These are phyloP conservation scores for Alces alces DNA, from an alignment of 2,113 vertebrate species.

Conservation along the genomic window DNA sequence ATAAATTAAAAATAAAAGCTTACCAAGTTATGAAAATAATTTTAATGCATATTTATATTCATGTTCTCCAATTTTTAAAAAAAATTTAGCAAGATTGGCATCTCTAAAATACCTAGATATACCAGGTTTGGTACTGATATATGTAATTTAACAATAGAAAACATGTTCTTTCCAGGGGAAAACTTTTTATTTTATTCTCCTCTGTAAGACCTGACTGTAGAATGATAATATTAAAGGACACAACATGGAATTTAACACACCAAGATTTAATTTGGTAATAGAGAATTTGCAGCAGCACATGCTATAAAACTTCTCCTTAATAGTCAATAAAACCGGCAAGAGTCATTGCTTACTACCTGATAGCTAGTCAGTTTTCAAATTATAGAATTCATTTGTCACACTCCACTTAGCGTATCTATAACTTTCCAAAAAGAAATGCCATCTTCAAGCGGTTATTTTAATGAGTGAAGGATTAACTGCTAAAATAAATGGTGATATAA, in stretches of 20 bases:
- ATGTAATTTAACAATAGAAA: neutral
- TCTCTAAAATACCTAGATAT: neutral
- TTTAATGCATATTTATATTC: neutral
- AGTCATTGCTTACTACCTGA: conserved; percentile 58
- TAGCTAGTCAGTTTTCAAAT: conserved; percentile 72
- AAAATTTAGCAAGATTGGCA: neutral
- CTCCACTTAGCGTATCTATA: conserved; percentile 70
- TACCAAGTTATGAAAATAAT: neutral
- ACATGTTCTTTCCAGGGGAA: neutral
- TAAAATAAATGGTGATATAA: conserved; percentile 63
- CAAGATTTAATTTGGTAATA: conserved; percentile 33
- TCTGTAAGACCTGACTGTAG: neutral
- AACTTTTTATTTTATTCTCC: neutral
- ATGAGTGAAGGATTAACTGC: conserved; percentile 71
- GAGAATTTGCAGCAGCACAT: neutral
- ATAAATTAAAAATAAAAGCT: neutral
- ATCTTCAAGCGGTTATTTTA: conserved; percentile 70
- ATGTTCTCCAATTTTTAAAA: neutral
- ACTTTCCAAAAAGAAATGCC: conserved; percentile 60
- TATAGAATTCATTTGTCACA: conserved; percentile 76
- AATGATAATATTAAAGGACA: neutral
- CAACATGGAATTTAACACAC: neutral
- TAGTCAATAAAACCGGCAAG: conserved; percentile 72
- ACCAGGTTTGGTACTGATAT: neutral
- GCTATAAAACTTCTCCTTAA: conserved; percentile 65